Percentiles rank a stretch among this genome's conserved stretches.
phyloP scores from a whole-genome alignment of 1,140 invertebrate species.

The Colletes gigas region DNA sequence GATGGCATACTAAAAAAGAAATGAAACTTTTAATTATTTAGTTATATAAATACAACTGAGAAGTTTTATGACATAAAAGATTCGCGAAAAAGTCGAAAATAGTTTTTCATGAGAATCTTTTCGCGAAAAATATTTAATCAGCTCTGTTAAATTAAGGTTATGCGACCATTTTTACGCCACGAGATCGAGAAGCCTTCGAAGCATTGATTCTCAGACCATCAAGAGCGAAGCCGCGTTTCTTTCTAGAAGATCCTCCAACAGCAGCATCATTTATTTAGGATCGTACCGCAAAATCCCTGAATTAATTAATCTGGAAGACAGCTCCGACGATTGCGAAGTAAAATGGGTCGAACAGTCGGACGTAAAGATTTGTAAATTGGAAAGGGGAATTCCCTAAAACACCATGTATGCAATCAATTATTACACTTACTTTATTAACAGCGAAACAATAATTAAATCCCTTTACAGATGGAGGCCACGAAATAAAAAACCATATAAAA shows the following conservation, averaged over 20 bases:
- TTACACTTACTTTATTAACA: neutral
- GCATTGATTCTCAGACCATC: neutral
- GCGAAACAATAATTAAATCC: neutral
- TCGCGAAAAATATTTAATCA: neutral
- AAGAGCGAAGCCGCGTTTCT: neutral
- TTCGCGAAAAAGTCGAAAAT: neutral
- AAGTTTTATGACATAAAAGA: neutral
- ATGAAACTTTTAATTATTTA: no score
- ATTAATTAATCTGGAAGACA: constrained; percentile 65
- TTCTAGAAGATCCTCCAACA: constrained; percentile 39
- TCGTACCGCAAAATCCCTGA: constrained; percentile 64
- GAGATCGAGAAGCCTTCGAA: constrained; percentile 55
- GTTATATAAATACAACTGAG: no score
- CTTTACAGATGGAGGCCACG: neutral
- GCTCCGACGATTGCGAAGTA: constrained; percentile 13
- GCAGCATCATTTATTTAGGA: constrained; percentile 67
- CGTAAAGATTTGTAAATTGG: neutral
- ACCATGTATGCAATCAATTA: neutral
- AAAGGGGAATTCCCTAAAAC: constrained; percentile 9
- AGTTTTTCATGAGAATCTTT: neutral
- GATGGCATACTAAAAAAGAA: no score
- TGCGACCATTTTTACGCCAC: constrained; percentile 60
- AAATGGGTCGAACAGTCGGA: neutral
- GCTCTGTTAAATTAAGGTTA: constrained; percentile 33
- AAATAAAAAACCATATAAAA: neutral